Percentiles rank a stretch among this genome's conserved stretches.
phyloP scores from a whole-genome alignment of 2,888 invertebrate species.

The Coremacera marginata region DNA sequence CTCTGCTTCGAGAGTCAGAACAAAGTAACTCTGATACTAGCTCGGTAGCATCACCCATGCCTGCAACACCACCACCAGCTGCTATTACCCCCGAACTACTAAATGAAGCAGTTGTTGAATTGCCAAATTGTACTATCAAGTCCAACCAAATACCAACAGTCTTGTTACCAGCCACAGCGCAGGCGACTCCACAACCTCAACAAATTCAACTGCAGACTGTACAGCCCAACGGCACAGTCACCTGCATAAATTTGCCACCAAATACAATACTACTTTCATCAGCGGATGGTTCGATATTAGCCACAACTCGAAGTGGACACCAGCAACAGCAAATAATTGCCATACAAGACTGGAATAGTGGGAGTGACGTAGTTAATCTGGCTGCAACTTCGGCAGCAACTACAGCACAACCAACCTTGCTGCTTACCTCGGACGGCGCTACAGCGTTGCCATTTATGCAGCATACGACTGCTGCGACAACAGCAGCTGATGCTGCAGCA shows the following conservation, averaged over 20 bases:
- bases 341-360: conserved; percentile 56
- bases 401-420: conserved; percentile 49
- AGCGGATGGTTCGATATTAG: conserved; percentile 61
- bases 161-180: conserved; percentile 41
- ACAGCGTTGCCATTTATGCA: conserved; percentile 58
- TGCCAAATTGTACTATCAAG: neutral
- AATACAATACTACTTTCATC: conserved; percentile 63
- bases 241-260: conserved; percentile 63
- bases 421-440: conserved; percentile 58
- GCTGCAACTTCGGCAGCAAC: conserved; percentile 40
- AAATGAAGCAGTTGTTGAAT: neutral
- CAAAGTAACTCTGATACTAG: neutral
- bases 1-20: neutral
- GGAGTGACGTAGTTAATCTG: conserved; percentile 42
- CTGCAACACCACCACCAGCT: conserved; percentile 42
- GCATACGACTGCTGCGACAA: conserved; percentile 10
- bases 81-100: conserved; percentile 2
- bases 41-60: conserved; percentile 24
- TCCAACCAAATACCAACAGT: neutral
- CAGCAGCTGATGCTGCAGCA: conserved; percentile 54
- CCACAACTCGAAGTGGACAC: conserved; percentile 47
- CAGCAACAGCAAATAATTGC: conserved; percentile 58
- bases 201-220: conserved; percentile 61
- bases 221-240: conserved; percentile 62
- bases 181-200: conserved; percentile 37